Conservation (phyloP, 2,113 vertebrate species). For the Taxidea taxus region DNA sequence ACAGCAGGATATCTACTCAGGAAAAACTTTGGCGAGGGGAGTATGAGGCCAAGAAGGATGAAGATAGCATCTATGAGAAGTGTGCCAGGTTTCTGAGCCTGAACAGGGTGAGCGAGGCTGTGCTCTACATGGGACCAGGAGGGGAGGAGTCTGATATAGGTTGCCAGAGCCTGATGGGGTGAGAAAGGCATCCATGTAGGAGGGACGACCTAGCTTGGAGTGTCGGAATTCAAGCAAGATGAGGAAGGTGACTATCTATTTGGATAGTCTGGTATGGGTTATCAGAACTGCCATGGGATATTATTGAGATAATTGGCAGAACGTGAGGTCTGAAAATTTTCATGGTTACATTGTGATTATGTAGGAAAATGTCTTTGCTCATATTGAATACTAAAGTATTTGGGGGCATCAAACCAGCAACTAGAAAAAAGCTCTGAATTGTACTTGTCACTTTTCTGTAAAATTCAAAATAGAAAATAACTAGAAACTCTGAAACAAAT, state of each 20-base stretch:
- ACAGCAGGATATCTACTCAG: neutral
- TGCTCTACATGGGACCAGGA: neutral
- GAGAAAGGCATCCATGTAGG: neutral
- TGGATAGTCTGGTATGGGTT: neutral
- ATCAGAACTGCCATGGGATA: neutral
- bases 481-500: conserved; percentile 1
- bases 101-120: neutral
- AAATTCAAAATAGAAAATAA: conserved; percentile 16
- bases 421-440: neutral
- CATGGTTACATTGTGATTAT: neutral
- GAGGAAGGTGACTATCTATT: neutral
- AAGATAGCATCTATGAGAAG: neutral
- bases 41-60: neutral
- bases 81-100: neutral
- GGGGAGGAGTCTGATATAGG: neutral
- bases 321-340: neutral
- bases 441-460: neutral
- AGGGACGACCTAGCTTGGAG: neutral
- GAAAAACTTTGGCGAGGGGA: neutral
- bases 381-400: neutral
- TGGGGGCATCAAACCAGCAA: neutral
- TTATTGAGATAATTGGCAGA: neutral
- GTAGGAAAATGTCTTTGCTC: neutral
- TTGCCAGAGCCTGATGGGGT: neutral
- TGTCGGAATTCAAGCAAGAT: neutral